These are phyloP conservation scores for Folsomia candida DNA, from an alignment of 2,888 invertebrate genomes.

Conservation along the genomic window DNA sequence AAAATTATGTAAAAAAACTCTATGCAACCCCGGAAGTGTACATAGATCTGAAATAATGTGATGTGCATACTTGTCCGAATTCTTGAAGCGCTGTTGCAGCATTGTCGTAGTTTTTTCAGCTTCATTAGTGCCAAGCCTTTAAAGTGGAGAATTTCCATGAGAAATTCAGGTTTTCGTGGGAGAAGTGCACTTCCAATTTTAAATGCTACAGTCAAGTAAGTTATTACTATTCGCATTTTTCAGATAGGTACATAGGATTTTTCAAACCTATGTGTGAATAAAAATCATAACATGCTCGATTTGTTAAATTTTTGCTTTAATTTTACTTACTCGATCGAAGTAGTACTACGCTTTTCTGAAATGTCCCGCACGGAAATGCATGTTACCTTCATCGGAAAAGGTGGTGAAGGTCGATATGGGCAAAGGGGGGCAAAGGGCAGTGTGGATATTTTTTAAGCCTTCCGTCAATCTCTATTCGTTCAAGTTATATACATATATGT, in stretches of 20 bases:
- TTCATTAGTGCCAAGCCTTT: constrained; percentile 47
- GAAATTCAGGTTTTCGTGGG: constrained; percentile 47
- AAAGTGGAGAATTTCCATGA: constrained; percentile 45
- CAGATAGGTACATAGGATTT: too few species aligned
- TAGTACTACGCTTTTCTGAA: neutral
- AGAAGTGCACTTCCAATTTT: too few species aligned
- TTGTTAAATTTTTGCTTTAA: too few species aligned
- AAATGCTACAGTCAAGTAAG: too few species aligned
- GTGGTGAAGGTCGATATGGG: neutral
- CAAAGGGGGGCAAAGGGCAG: neutral
- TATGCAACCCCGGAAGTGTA: neutral
- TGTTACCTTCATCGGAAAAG: neutral
- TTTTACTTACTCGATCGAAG: neutral
- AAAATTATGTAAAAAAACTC: too few species aligned
- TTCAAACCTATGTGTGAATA: neutral
- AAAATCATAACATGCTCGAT: too few species aligned
- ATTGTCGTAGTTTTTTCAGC: constrained; percentile 42
- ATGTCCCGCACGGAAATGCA: neutral
- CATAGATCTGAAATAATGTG: neutral
- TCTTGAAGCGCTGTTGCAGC: constrained; percentile 44
- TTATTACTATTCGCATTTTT: too few species aligned
- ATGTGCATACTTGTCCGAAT: neutral
- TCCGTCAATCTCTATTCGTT: too few species aligned
- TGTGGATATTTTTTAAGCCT: too few species aligned
- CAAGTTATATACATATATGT: too few species aligned